Evolutionary conservation across 2,888 invertebrate genomes (phyloP), one percentile per base, ranked within the genome.

Genomic region (Cryptus armator): DNA sequence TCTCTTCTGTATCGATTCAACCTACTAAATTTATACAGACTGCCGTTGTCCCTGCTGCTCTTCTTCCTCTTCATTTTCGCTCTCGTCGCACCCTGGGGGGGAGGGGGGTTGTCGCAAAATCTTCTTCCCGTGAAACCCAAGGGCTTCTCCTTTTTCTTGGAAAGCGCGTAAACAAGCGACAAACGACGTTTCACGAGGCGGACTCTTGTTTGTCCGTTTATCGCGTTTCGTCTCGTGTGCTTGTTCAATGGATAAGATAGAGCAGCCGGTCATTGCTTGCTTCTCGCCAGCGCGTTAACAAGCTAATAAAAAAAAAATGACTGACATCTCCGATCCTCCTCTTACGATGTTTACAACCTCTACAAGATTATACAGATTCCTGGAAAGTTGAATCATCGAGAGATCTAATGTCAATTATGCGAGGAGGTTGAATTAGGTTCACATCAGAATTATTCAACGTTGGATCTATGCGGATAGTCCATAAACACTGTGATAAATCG

Each of bases 1-100:
- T 82, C 71, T 82, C 70, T 78, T 81, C 71, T 37, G 37, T 56
- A 85, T 85, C 74, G 82, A 85, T 85, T 72, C 64, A 76, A 62
- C 71, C 44, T 70, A 72, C 48, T 24, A 46, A 68, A 70, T 62
- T 68, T 48, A 67, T 19, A 51, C 32, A 44, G 68, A 29, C 59
- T 59, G 44, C 10, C 44, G 16, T 14, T n/a, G n/a, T 2, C 32
- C 32, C 2, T 2, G 32, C 16, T 5, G 32, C 16, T 37, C 70
- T 29, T 70, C 51, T n/a, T 7, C n/a, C n/a, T 43, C 46, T 16
- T 29, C 32, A 48, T 37, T 16, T 53, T 12, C 37, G 32, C 43
- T n/a, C 16, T n/a, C 51, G 5, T 68, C 24, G 24, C 24, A 24
- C 2, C 24, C 2, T 2, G 24, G 3, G 24, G 24, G 24, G 2